These are phyloP conservation scores for Cossypha niveicapilla DNA, from an alignment of 2,797 vertebrate genomes.

Conservation along the genomic window DNA sequence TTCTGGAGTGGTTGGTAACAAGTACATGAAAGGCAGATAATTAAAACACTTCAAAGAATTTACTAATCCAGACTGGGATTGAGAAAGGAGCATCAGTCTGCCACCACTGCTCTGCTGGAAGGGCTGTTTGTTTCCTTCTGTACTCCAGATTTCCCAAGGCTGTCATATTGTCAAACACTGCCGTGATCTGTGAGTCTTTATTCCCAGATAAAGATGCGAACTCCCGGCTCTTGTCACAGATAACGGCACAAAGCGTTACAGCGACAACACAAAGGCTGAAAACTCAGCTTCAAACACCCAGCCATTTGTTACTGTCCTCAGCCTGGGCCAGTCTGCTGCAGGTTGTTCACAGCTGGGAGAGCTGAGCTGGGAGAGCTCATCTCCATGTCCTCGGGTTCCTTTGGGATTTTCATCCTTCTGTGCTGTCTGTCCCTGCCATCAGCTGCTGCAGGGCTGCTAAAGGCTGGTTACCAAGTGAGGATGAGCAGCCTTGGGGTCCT, in stretches of 20 bases:
- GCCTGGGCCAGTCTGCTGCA: background rate
- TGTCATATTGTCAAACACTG: background rate
- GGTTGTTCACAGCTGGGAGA: background rate
- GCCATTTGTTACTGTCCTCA: slow-evolving; percentile 15
- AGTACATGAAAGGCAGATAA: background rate
- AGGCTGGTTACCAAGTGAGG: fast-evolving
- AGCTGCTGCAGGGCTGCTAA: background rate
- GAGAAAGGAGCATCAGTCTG: background rate
- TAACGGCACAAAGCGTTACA: slow-evolving; percentile 18
- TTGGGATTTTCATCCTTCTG: background rate
- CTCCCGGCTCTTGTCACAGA: slow-evolving; percentile 37
- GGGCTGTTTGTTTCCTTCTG: background rate
- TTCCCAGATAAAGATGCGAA: slow-evolving; percentile 55
- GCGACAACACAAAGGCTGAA: background rate
- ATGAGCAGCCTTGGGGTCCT: background rate
- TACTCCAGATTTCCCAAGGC: slow-evolving; percentile 27
- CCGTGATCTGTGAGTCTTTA: background rate
- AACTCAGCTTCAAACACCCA: background rate
- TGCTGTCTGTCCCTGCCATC: background rate
- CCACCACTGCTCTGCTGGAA: background rate
- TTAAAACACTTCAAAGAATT: background rate
- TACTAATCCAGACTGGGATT: background rate
- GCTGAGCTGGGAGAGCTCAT: background rate
- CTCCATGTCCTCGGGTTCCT: fast-evolving
- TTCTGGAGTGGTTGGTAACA: background rate